Evolutionary conservation across 2,888 invertebrate species (phyloP).

Genomic region (Masnerella sp.): DNA sequence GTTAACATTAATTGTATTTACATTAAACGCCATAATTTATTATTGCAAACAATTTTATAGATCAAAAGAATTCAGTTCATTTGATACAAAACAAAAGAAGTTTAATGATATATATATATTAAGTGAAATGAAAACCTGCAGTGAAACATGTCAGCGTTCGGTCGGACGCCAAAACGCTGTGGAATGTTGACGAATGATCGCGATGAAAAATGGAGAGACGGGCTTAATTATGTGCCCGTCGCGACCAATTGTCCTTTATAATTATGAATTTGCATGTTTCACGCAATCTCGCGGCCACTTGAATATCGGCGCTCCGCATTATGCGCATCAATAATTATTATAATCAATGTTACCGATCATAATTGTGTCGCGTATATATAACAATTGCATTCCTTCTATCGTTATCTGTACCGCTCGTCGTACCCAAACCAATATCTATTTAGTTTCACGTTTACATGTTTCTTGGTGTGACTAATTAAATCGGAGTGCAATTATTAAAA

Average conservation of each 20-base stretch:
- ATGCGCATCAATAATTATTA: conserved; percentile 29
- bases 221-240: conserved; percentile 2
- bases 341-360: conserved; percentile 28
- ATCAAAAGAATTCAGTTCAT: no score
- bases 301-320: conserved; percentile 5
- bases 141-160: background rate
- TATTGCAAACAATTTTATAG: no score
- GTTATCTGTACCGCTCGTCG: background rate
- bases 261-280: conserved; percentile 35
- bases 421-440: background rate
- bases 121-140: no score
- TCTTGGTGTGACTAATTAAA: no score
- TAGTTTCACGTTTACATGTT: conserved; percentile 2
- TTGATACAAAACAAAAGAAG: no score
- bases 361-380: conserved; percentile 12
- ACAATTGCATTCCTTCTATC: conserved; percentile 21
- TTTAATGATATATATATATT: no score
- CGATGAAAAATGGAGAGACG: conserved; percentile 14
- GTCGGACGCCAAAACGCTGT: background rate
- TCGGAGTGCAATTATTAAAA: no score
- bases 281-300: conserved; percentile 13
- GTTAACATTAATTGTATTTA: no score
- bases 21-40: no score
- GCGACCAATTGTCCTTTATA: conserved; percentile 12
- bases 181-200: conserved; percentile 4